Evolutionary conservation across 2,797 vertebrate species (phyloP).

Genomic region (Podarcis siculus): DNA sequence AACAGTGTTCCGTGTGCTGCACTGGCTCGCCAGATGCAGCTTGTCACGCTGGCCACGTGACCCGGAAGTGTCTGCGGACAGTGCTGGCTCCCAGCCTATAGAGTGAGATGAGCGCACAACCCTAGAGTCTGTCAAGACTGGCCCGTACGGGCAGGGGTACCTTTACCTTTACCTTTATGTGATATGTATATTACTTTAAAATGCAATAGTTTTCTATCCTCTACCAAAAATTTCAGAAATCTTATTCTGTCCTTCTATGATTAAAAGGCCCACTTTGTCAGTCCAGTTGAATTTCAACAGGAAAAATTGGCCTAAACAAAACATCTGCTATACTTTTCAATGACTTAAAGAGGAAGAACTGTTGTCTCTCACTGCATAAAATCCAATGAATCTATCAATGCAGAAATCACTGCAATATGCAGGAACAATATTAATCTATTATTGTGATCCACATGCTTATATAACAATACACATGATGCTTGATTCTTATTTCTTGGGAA

Average conservation of each 20-base stretch:
- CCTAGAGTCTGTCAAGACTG: too few relatives aligned
- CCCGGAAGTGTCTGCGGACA: too few relatives aligned
- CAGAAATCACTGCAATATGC: slow-evolving; percentile 2
- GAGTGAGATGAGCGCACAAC: too few relatives aligned
- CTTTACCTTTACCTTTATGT: too few relatives aligned
- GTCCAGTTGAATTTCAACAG: not conserved
- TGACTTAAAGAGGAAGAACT: not conserved
- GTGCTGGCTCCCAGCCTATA: too few relatives aligned
- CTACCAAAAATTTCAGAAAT: not conserved
- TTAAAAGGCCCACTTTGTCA: too few relatives aligned
- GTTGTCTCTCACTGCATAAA: fast-evolving
- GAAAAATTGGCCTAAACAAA: not conserved
- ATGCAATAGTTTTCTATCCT: not conserved
- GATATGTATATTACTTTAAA: not conserved
- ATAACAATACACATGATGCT: not conserved
- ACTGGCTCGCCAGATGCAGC: too few relatives aligned
- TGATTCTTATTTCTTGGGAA: not conserved
- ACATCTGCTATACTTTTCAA: not conserved
- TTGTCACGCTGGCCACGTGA: too few relatives aligned
- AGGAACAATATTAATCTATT: slow-evolving; percentile 9
- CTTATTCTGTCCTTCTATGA: not conserved
- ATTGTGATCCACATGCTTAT: not conserved
- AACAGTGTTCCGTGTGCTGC: too few relatives aligned
- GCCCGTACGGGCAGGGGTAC: too few relatives aligned
- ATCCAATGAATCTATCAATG: not conserved